Base-by-base conservation (phyloP, 1,140 invertebrate species). In the Brachionus angularis region DNA sequence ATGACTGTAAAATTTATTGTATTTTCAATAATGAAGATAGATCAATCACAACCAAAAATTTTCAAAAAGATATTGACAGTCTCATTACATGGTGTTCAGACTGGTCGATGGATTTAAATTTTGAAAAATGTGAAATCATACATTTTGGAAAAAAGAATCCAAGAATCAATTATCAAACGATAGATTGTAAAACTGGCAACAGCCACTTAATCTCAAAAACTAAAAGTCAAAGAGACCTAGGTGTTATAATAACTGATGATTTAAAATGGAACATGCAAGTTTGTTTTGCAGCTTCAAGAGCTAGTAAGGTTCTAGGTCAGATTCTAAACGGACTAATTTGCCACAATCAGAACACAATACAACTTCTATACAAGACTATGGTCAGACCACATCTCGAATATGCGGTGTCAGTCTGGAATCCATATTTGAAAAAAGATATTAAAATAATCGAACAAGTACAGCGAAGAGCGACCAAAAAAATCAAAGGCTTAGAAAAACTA, bases 381-480 rank as follows among this genome's bases (percentile, higher is more conserved):
- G 58, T 62, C 12, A 18, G 58, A 33, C 34, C 58, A 16, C 36
- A 31, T 39, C 18, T 70, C 21, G 74, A 75, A 21, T 75, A 73
- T 58, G 71, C 73, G 1, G 71, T 67, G n/a, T 44, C 73, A 12
- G 71, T 70, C 1, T 75, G 72, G 71, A 72, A 73, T 39, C 73
- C 72, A 14, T 58, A 73, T 39, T 31, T 50, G 1, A 16, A 72
- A 14, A 5, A 34, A 12, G 46, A 73, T 46, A 70, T 73, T 14
- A 10, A 72, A 10, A 52, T 34, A 2, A 29, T 74, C 23, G 74
- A 74, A 47, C 72, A 55, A 46, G 69, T 76, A 0, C 74, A 76
- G 62, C 47, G 71, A n/a, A 72, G 74, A 67, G 72, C 72, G 21
- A 73, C 73, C 10, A 29, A 74, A 16, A 73, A 31, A 31, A 71